Conservation (phyloP, 2,113 vertebrate species). For the Ivindomyrus marchei region DNA sequence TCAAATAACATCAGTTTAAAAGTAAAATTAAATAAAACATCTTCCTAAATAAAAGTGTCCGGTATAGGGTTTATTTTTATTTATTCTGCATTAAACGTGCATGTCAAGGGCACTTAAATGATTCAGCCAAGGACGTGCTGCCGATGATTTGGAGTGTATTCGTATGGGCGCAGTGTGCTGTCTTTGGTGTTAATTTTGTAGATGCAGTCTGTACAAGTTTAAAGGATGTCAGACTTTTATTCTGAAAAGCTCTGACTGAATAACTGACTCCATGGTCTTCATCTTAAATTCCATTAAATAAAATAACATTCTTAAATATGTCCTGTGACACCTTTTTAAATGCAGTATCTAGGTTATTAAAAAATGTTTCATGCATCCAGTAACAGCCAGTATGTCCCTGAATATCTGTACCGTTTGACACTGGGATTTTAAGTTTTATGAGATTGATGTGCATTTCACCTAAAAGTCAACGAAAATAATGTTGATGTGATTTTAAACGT, state of each 20-base stretch:
- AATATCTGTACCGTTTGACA: constrained; percentile 58
- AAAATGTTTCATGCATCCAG: constrained; percentile 30
- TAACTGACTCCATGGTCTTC: not conserved
- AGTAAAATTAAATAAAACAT: not conserved
- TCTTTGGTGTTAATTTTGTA: not conserved
- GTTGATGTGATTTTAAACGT: not conserved
- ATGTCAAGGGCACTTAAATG: not conserved
- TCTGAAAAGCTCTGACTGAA: not conserved
- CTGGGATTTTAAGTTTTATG: constrained; percentile 63
- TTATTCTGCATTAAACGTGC: not conserved
- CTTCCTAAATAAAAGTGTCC: not conserved
- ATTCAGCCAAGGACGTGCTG: not conserved
- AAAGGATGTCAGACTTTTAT: not conserved
- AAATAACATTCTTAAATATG: not conserved
- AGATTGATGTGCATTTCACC: not conserved
- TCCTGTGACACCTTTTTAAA: not conserved
- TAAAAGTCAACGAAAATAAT: not conserved
- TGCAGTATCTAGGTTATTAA: not conserved
- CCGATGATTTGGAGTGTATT: not conserved
- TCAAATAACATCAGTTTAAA: not conserved
- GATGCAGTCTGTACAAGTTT: not conserved
- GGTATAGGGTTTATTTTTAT: not conserved
- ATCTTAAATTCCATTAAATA: not conserved
- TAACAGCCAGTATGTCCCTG: constrained; percentile 64
- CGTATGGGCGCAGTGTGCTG: not conserved